phyloP scores from a whole-genome alignment of 2,888 invertebrate genomes.

The Synergus japonicus region DNA sequence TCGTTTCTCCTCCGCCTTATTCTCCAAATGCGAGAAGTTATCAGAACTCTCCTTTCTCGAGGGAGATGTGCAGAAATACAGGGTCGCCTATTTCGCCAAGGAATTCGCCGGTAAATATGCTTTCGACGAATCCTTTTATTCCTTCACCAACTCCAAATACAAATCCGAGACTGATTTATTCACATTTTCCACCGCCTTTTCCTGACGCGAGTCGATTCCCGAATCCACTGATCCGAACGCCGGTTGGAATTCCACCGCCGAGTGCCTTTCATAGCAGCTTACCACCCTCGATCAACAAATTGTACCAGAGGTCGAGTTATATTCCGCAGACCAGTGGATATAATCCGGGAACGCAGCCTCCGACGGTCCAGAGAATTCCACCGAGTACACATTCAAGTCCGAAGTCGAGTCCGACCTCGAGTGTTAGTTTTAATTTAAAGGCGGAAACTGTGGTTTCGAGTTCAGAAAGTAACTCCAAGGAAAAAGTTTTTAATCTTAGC shows the following conservation, averaged over 20 bases:
- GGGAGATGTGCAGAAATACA: constrained; percentile 67
- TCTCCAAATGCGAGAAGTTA: constrained; percentile 70
- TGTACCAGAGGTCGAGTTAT: constrained; percentile 73
- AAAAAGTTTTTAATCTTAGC: constrained; percentile 37
- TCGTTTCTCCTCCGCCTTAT: constrained; percentile 72
- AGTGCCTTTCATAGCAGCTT: constrained; percentile 76
- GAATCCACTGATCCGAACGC: constrained; percentile 71
- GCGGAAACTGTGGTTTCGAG: constrained; percentile 47
- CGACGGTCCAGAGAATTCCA: constrained; percentile 73
- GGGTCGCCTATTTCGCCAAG: constrained; percentile 72
- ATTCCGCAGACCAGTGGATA: constrained; percentile 67
- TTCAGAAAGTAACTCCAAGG: constrained; percentile 42
- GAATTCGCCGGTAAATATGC: constrained; percentile 74
- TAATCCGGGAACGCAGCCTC: constrained; percentile 62
- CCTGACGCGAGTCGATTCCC: constrained; percentile 69
- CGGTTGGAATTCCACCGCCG: constrained; percentile 70
- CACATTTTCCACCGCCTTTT: constrained; percentile 68
- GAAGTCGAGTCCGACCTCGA: constrained; percentile 63
- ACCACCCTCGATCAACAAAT: constrained; percentile 73
- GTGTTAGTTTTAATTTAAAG: constrained; percentile 56
- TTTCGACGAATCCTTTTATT: constrained; percentile 75
- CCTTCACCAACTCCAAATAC: constrained; percentile 75
- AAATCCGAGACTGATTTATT: constrained; percentile 72
- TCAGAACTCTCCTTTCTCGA: constrained; percentile 67
- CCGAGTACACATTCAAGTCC: constrained; percentile 68